Evolutionary conservation across 2,888 invertebrate genomes (phyloP).

Genomic region (Zootermopsis nevadensis): DNA sequence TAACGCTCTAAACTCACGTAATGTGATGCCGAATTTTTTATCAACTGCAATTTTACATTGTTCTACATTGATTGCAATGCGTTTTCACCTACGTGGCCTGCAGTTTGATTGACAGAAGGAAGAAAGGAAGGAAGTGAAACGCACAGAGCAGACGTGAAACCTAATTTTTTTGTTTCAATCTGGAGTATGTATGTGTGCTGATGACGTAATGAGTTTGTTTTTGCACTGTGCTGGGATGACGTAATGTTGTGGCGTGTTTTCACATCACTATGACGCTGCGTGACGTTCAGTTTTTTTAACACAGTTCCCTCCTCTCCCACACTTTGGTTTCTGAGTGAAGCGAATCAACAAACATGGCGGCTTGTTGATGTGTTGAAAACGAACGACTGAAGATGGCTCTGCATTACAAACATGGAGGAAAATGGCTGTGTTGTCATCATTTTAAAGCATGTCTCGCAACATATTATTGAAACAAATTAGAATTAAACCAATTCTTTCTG

Average conservation of each 20-base stretch:
- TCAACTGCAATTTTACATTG: no score
- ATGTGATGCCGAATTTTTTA: no score
- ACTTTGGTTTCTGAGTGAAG: background rate
- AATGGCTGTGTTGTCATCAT: conserved; percentile 17
- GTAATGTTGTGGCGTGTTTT: conserved; percentile 19
- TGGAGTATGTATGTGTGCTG: background rate
- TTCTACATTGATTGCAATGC: no score
- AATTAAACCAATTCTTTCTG: no score
- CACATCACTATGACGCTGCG: background rate
- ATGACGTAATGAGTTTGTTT: conserved; percentile 9
- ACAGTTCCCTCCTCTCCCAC: conserved; percentile 10
- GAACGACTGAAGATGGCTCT: conserved; percentile 33
- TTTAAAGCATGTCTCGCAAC: background rate
- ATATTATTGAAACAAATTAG: no score
- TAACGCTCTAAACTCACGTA: no score
- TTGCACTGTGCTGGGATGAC: background rate
- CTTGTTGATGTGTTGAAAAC: background rate
- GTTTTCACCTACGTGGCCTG: no score
- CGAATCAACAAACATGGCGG: conserved; percentile 45
- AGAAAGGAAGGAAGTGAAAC: background rate
- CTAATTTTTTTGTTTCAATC: background rate
- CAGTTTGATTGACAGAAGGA: no score
- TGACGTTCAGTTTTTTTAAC: background rate
- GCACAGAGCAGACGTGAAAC: background rate
- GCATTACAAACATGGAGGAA: background rate